A percentile compares a stretch with the other conserved stretches of the same genome.
These are phyloP conservation scores for Leptinotarsa tumamoca DNA, from an alignment of 2,888 invertebrate species.

Conservation along the genomic window DNA sequence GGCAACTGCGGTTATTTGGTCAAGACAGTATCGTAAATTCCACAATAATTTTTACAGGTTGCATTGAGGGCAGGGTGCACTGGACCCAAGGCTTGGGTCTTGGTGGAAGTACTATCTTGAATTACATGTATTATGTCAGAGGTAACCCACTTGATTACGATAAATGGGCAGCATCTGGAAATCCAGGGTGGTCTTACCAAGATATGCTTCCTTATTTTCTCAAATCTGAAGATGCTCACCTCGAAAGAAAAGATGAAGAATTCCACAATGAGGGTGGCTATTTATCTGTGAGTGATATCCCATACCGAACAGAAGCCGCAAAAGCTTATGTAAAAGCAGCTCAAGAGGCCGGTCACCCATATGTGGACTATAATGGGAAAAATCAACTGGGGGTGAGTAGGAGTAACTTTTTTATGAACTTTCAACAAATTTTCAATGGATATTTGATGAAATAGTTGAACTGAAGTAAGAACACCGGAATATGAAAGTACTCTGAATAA, in stretches of 20 bases:
- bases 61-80: slow-evolving; percentile 10
- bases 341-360: slow-evolving; percentile 52
- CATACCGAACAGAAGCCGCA: slow-evolving; percentile 34
- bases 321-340: slow-evolving; percentile 65
- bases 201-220: too few relatives aligned
- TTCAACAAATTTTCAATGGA: too few relatives aligned
- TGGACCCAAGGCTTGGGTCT: slow-evolving; percentile 36
- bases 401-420: too few relatives aligned
- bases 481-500: too few relatives aligned
- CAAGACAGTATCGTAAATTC: not conserved
- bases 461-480: too few relatives aligned
- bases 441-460: too few relatives aligned
- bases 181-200: too few relatives aligned
- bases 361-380: slow-evolving; percentile 78
- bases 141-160: slow-evolving; percentile 77
- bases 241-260: too few relatives aligned
- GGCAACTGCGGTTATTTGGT: too few relatives aligned
- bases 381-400: slow-evolving; percentile 70
- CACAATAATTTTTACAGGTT: slow-evolving; percentile 20
- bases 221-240: too few relatives aligned
- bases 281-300: slow-evolving; percentile 61
- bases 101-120: slow-evolving; percentile 83
- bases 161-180: too few relatives aligned
- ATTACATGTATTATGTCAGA: slow-evolving; percentile 82
- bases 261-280: slow-evolving; percentile 64